phyloP scores from a whole-genome alignment of 2,797 vertebrate species.

The Typhlichthys eigenmanni region DNA sequence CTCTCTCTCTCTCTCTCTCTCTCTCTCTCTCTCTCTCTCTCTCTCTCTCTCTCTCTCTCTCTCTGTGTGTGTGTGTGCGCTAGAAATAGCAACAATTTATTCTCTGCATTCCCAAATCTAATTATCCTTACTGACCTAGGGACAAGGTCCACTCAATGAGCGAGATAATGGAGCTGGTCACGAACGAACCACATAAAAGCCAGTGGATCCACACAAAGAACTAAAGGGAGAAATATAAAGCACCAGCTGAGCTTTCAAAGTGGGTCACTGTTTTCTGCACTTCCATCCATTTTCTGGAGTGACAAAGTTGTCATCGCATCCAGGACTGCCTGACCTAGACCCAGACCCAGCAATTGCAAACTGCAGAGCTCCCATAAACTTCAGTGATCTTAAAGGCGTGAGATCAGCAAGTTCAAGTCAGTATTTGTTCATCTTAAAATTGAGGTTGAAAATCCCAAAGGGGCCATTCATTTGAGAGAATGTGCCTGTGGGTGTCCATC shows the following conservation, averaged over 20 bases:
- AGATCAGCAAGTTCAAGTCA: no score
- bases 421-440: no score
- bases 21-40: conserved; percentile 12
- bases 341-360: neutral
- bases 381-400: conserved; percentile 14
- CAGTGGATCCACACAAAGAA: conserved; percentile 39
- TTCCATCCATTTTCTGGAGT: conserved; percentile 19
- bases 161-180: conserved; percentile 56
- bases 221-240: conserved; percentile 30
- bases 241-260: conserved; percentile 40
- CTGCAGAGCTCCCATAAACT: conserved; percentile 4
- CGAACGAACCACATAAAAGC: conserved; percentile 56
- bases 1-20: no score
- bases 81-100: conserved; percentile 61
- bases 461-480: no score
- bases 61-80: conserved; percentile 13
- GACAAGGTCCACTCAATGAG: conserved; percentile 56
- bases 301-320: conserved; percentile 22
- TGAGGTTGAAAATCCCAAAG: no score
- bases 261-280: conserved; percentile 58
- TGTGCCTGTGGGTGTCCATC: no score
- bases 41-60: neutral
- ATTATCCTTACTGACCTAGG: conserved; percentile 69
- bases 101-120: conserved; percentile 72
- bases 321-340: conserved; percentile 31